A percentile compares a stretch with the other conserved stretches of the same genome.
Evolutionary conservation across 2,797 vertebrate genomes (phyloP).

Genomic region (Onychomys torridus): DNA sequence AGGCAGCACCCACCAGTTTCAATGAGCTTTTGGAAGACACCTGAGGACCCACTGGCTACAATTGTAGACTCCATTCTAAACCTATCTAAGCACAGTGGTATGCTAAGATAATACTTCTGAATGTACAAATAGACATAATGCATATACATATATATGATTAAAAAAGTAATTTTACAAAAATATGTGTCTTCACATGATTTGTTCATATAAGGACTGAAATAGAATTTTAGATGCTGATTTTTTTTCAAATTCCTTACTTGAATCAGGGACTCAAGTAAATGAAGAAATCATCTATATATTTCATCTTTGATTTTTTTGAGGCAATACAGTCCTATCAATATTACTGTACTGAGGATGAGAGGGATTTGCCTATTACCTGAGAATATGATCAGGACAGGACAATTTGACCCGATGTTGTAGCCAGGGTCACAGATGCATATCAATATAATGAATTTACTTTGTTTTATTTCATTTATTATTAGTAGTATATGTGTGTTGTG

Average conservation of each 20-base stretch:
- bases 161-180: conserved; percentile 35
- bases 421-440: not conserved
- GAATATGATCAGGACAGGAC: not conserved
- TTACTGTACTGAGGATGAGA: not conserved
- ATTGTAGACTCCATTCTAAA: not conserved
- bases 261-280: not conserved
- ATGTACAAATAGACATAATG: not conserved
- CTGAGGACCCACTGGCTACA: not conserved
- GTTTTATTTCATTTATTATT: not conserved
- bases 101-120: not conserved
- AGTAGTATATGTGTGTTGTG: not conserved
- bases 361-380: not conserved
- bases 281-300: not conserved
- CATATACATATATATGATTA: not conserved
- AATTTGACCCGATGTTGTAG: not conserved
- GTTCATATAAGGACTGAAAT: not conserved
- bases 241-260: not conserved
- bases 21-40: not conserved
- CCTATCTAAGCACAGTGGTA: not conserved
- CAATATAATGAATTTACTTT: not conserved
- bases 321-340: not conserved
- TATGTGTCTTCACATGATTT: not conserved
- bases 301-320: not conserved
- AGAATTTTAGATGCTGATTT: not conserved
- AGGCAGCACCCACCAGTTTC: not conserved